Percentiles rank a stretch among this genome's conserved stretches.
Evolutionary conservation across 2,113 vertebrate genomes (phyloP).

Genomic region (Chloropsis cyanopogon): DNA sequence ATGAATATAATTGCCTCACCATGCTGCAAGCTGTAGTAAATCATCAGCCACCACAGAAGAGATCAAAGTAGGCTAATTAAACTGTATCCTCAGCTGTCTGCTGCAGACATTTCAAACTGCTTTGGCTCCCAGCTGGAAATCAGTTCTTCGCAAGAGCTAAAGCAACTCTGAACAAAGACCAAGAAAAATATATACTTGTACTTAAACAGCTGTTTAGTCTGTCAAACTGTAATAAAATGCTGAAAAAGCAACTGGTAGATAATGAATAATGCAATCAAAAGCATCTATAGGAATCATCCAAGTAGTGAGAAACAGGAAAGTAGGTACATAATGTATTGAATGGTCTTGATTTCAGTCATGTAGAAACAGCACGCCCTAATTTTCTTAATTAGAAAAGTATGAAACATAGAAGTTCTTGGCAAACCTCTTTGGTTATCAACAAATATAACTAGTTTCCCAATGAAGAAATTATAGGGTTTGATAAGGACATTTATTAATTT

Average conservation of each 20-base stretch:
- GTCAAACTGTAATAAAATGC: conserved; percentile 5
- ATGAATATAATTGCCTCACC: conserved; percentile 58
- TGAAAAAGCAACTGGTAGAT: not conserved
- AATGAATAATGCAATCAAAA: not conserved
- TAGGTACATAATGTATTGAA: not conserved
- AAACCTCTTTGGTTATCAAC: not conserved
- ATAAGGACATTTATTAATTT: not conserved
- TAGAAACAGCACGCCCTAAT: not conserved
- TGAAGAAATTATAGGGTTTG: not conserved
- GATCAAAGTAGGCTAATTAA: conserved; percentile 67
- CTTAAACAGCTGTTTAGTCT: conserved; percentile 49
- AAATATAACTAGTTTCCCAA: not conserved
- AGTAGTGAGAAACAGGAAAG: not conserved
- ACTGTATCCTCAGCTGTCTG: conserved; percentile 57
- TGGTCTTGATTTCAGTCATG: not conserved
- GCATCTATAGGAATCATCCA: not conserved
- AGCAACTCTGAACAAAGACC: conserved; percentile 46
- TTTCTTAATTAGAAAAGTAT: not conserved
- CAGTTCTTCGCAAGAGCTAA: conserved; percentile 41
- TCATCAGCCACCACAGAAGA: conserved; percentile 45
- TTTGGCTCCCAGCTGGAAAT: conserved; percentile 62
- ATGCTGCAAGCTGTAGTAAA: conserved; percentile 58
- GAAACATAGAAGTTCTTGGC: not conserved
- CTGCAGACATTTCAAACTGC: conserved; percentile 52
- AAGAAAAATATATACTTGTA: conserved; percentile 51